Conservation (phyloP, 1,140 invertebrate genomes). For the Lordiphosa collinella region DNA sequence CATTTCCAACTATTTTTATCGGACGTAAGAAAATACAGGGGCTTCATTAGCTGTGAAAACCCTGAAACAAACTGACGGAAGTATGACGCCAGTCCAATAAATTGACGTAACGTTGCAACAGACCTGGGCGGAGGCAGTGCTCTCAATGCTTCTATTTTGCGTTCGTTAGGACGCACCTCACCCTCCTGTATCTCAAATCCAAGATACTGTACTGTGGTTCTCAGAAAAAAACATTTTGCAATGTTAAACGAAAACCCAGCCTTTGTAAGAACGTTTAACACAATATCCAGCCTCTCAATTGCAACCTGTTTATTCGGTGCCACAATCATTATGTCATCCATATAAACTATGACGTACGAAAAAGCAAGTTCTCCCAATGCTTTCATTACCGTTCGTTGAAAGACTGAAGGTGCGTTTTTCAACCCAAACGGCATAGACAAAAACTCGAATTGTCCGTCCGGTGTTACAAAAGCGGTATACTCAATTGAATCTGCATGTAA, state of each 20-base stretch:
- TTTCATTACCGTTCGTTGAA: no score
- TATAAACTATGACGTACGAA: neutral
- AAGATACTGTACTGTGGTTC: slow-evolving; percentile 2
- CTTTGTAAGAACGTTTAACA: slow-evolving; percentile 5
- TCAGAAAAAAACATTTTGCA: slow-evolving; percentile 4
- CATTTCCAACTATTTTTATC: neutral
- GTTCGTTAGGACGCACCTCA: slow-evolving; percentile 2
- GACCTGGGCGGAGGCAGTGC: slow-evolving; percentile 2
- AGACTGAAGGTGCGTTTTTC: neutral
- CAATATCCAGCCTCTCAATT: neutral
- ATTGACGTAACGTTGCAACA: neutral
- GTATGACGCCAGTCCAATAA: slow-evolving; percentile 1
- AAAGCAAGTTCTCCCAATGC: neutral
- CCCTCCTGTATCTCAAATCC: slow-evolving; percentile 5
- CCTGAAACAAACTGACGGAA: neutral
- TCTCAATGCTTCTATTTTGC: neutral
- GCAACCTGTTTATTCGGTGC: neutral
- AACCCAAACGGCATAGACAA: neutral
- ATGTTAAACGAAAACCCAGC: slow-evolving; percentile 6
- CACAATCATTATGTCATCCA: slow-evolving; percentile 1
- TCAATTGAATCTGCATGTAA: neutral
- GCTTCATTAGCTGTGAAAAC: neutral
- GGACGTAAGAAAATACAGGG: neutral
- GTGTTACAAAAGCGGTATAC: neutral
- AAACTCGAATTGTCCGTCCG: neutral